Conservation (phyloP, 2,888 invertebrate species). For the Selenia dentaria region DNA sequence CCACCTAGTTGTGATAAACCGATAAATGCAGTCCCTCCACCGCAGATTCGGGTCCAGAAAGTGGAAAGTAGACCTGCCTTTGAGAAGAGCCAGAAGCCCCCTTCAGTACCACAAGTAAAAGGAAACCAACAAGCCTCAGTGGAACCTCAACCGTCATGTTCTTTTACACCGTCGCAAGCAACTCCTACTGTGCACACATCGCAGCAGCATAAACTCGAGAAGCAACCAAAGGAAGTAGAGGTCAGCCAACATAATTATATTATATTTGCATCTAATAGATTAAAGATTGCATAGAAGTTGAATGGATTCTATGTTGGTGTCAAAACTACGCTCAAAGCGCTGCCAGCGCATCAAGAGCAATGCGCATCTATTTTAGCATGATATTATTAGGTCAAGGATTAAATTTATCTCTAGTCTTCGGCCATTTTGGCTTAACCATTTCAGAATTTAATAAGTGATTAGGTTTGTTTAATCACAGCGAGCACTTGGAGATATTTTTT, state of each 20-base stretch:
- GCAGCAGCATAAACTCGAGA: conserved; percentile 69
- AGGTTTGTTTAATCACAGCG: not conserved
- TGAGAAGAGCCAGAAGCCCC: conserved; percentile 48
- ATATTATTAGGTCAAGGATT: conserved; percentile 80
- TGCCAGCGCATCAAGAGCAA: conserved; percentile 68
- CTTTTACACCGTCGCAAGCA: conserved; percentile 52
- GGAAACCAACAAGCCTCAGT: conserved; percentile 40
- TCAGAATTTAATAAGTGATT: conserved; percentile 5
- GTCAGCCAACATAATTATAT: conserved; percentile 66
- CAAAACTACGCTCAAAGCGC: conserved; percentile 53
- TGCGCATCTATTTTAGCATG: conserved; percentile 75
- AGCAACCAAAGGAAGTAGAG: conserved; percentile 76
- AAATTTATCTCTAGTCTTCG: conserved; percentile 43
- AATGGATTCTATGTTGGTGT: conserved; percentile 27
- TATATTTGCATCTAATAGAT: conserved; percentile 12
- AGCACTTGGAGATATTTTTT: too few relatives aligned
- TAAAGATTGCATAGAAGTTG: conserved; percentile 21
- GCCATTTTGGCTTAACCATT: conserved; percentile 13
- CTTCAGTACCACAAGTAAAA: conserved; percentile 45
- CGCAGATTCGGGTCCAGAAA: conserved; percentile 65
- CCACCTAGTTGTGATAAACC: conserved; percentile 40
- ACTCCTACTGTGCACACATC: conserved; percentile 45
- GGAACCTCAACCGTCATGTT: conserved; percentile 73
- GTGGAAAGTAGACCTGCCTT: conserved; percentile 50
- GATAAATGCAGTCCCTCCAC: conserved; percentile 44